A percentile compares a stretch with the other conserved stretches of the same genome.
Evolutionary conservation across 2,797 vertebrate species (phyloP).

Genomic region (Ceryle rudis): DNA sequence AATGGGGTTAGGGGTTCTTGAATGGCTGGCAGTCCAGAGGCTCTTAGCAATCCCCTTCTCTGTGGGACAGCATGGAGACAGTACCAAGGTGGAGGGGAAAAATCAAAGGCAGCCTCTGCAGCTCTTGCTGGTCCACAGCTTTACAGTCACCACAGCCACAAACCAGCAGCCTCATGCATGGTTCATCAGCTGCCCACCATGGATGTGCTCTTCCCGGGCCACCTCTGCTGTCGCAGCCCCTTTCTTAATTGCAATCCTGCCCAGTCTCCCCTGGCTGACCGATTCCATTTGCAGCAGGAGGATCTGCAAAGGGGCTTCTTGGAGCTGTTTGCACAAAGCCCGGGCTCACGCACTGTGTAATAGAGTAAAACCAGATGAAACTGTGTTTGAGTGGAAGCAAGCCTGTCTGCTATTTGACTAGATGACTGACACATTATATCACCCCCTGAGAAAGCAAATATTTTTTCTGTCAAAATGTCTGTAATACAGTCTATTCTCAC

Average conservation of each 20-base stretch:
- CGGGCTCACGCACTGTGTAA: rapidly evolving
- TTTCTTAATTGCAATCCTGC: neutral
- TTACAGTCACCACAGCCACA: neutral
- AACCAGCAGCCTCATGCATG: rapidly evolving
- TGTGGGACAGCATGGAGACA: rapidly evolving
- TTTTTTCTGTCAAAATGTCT: constrained; percentile 48
- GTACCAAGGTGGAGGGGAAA: neutral
- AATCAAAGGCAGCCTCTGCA: rapidly evolving
- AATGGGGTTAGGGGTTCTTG: neutral
- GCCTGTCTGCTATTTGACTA: neutral
- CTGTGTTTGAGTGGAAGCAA: neutral
- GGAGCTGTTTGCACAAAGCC: neutral
- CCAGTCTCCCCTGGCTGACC: rapidly evolving
- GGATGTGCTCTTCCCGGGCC: neutral
- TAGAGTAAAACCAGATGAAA: neutral
- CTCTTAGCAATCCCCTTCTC: neutral
- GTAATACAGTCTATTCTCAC: neutral
- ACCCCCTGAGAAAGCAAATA: constrained; percentile 46
- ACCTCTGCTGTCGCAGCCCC: neutral
- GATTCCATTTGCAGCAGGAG: neutral
- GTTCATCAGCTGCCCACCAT: rapidly evolving
- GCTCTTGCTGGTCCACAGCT: neutral
- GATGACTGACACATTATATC: constrained; percentile 8
- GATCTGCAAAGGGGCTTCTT: neutral
- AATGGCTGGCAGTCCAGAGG: rapidly evolving